These are phyloP conservation scores for Bubo scandiacus DNA, from an alignment of 2,113 vertebrate species.

Conservation along the genomic window DNA sequence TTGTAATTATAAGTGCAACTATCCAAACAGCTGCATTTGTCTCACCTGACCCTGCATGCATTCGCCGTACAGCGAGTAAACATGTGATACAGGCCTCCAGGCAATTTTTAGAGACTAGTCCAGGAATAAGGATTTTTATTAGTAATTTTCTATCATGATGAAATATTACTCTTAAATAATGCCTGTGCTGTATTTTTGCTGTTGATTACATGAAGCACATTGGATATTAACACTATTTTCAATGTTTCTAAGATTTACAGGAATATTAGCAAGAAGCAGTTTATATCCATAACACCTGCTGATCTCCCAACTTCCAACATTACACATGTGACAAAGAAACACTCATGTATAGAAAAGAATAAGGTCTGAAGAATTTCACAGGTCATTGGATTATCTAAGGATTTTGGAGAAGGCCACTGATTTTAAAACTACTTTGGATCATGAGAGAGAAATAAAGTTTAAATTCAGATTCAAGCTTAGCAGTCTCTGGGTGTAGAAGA, in stretches of 20 bases:
- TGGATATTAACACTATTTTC: background rate
- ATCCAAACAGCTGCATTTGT: accelerated
- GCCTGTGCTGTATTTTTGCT: background rate
- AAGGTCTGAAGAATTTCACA: background rate
- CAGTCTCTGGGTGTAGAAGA: background rate
- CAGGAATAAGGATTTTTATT: slow-evolving; percentile 53
- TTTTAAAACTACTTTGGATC: background rate
- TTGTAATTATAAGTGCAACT: accelerated
- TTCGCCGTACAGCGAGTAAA: accelerated
- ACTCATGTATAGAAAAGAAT: background rate
- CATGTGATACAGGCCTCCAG: background rate
- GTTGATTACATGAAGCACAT: background rate
- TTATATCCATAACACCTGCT: background rate
- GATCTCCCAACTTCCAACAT: background rate
- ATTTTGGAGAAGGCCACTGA: background rate
- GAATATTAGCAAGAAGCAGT: background rate
- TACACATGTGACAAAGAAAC: background rate
- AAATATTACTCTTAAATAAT: background rate
- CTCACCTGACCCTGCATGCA: background rate
- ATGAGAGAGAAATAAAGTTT: background rate
- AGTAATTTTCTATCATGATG: background rate
- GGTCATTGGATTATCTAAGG: background rate
- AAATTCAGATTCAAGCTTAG: background rate
- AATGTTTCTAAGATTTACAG: background rate
- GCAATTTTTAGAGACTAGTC: background rate